Evolutionary conservation across 2,888 invertebrate genomes (phyloP).

Genomic region (Punctoribates punctum): DNA sequence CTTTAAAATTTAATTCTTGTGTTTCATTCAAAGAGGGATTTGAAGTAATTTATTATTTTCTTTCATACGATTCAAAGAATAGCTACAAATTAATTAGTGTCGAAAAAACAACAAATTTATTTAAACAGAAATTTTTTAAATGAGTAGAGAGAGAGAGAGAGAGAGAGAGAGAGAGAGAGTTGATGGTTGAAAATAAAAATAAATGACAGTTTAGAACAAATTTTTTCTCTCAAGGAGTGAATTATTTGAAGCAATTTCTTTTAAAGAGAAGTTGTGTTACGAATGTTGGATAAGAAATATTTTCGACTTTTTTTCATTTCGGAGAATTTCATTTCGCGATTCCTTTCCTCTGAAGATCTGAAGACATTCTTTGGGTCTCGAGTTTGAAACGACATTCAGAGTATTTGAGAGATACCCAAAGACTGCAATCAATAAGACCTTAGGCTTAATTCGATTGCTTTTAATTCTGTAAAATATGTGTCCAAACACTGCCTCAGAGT

Average conservation of each 20-base stretch:
- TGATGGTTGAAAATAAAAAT: not conserved
- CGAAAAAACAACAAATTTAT: slow-evolving; percentile 5
- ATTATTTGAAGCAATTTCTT: slow-evolving; percentile 17
- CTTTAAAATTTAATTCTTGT: not conserved
- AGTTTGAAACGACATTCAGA: too few species aligned
- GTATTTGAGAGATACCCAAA: not conserved
- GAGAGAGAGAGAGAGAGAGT: too few species aligned
- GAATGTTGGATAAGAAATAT: not conserved
- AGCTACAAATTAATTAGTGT: not conserved
- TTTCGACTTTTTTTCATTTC: not conserved
- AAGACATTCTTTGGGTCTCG: not conserved
- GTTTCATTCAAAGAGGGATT: not conserved
- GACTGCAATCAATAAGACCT: not conserved
- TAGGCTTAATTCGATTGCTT: slow-evolving; percentile 7
- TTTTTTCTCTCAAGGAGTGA: slow-evolving; percentile 1
- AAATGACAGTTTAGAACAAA: slow-evolving; percentile 6
- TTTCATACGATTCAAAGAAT: not conserved
- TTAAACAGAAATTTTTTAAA: not conserved
- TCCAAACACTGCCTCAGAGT: not conserved
- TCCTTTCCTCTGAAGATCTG: not conserved
- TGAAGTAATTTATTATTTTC: slow-evolving; percentile 4
- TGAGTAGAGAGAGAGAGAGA: too few species aligned
- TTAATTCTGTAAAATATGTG: slow-evolving; percentile 1
- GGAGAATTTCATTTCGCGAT: not conserved
- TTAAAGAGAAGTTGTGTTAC: not conserved